Conservation (phyloP, 2,113 vertebrate species). For the Cisticola juncidis region DNA sequence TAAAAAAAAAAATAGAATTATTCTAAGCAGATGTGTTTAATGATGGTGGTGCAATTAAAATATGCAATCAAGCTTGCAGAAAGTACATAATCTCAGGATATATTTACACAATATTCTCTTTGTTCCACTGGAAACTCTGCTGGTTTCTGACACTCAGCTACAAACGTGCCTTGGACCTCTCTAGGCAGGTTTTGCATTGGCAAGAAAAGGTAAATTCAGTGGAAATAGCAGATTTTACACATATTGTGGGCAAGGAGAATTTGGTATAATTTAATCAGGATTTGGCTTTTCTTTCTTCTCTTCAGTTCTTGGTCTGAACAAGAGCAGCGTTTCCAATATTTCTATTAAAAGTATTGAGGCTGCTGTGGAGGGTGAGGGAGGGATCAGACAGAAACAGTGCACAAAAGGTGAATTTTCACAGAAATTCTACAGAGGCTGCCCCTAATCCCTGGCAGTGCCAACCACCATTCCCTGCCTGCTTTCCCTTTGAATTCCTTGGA, state of each 20-base stretch:
- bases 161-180: neutral
- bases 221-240: neutral
- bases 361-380: neutral
- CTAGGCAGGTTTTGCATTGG: neutral
- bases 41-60: conserved; percentile 22
- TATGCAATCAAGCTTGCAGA: neutral
- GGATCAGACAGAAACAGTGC: neutral
- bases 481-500: neutral
- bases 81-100: conserved; percentile 1
- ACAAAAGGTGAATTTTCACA: neutral
- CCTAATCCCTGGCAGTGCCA: neutral
- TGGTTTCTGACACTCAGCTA: neutral
- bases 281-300: neutral
- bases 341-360: neutral
- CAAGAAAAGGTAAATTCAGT: neutral
- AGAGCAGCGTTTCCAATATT: neutral
- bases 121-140: neutral
- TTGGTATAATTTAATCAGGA: neutral
- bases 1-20: conserved; percentile 43
- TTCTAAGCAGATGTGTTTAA: conserved; percentile 14
- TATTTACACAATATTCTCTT: neutral
- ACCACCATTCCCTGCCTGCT: neutral
- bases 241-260: neutral
- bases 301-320: neutral
- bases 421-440: rapidly evolving